Evolutionary conservation across 2,888 invertebrate genomes (phyloP).

Genomic region (Adineta ricciae): DNA sequence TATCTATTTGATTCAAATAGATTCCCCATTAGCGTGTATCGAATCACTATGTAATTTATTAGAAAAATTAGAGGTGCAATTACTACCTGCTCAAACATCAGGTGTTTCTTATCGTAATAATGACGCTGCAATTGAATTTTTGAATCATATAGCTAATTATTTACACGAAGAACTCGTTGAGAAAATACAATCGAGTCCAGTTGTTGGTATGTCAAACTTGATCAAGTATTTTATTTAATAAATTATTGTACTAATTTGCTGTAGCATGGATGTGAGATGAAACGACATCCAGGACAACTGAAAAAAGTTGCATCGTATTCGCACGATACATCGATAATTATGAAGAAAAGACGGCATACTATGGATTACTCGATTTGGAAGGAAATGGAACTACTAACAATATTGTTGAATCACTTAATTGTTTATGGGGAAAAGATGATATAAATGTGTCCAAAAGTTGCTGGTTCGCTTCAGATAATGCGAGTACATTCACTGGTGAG

Average conservation of each 20-base stretch:
- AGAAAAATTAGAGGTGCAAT: no score
- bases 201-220: no score
- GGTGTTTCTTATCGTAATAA: no score
- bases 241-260: not conserved
- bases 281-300: not conserved
- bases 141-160: no score
- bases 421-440: not conserved
- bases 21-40: no score
- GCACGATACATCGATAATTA: not conserved
- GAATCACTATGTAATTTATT: no score
- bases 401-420: not conserved
- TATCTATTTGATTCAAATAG: no score
- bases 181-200: no score
- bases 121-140: no score
- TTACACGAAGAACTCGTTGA: no score
- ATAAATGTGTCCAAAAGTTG: not conserved
- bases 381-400: not conserved
- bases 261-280: not conserved
- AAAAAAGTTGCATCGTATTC: not conserved
- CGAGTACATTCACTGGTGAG: not conserved
- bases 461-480: not conserved
- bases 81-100: no score
- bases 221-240: no score
- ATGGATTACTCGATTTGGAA: not conserved
- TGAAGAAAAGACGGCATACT: not conserved